A percentile compares a stretch with the other conserved stretches of the same genome.
Evolutionary conservation across 1,140 invertebrate genomes (phyloP).

Genomic region (Centruroides vittatus): DNA sequence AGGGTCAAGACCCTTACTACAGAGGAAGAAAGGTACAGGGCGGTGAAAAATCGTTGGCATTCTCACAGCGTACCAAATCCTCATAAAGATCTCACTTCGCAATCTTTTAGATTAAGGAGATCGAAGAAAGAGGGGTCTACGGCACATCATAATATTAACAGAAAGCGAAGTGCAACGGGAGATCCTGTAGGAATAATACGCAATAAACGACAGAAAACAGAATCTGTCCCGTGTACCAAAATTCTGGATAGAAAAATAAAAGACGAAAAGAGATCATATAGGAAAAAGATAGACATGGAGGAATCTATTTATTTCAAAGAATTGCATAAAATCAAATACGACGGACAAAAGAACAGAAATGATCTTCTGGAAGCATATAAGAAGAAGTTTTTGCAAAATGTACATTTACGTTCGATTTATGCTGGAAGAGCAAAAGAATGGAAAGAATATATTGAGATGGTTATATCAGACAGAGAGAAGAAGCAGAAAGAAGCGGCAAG

Average conservation of each 20-base stretch:
- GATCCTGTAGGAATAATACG: background rate
- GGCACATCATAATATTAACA: background rate
- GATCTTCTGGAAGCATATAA: background rate
- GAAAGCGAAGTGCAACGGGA: slow-evolving; percentile 1
- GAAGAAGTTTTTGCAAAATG: background rate
- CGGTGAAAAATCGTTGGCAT: slow-evolving; percentile 13
- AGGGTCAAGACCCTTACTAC: slow-evolving; percentile 3
- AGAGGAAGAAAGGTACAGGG: slow-evolving; percentile 14
- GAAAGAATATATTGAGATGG: background rate
- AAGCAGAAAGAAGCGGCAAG: background rate
- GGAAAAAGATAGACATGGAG: background rate
- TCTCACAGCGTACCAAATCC: slow-evolving; percentile 11
- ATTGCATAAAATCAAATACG: background rate
- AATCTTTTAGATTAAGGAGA: slow-evolving; percentile 1
- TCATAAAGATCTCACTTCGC: slow-evolving; percentile 8
- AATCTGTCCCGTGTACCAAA: background rate
- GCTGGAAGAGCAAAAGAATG: background rate
- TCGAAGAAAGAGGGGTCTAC: background rate
- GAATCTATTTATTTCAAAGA: background rate
- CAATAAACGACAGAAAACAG: background rate
- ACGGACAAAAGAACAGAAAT: background rate
- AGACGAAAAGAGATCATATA: background rate
- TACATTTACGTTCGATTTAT: background rate
- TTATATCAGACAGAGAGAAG: background rate
- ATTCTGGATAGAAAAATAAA: slow-evolving; percentile 2